Conservation (phyloP, 2,113 vertebrate species). For the Sceloporus undulatus region DNA sequence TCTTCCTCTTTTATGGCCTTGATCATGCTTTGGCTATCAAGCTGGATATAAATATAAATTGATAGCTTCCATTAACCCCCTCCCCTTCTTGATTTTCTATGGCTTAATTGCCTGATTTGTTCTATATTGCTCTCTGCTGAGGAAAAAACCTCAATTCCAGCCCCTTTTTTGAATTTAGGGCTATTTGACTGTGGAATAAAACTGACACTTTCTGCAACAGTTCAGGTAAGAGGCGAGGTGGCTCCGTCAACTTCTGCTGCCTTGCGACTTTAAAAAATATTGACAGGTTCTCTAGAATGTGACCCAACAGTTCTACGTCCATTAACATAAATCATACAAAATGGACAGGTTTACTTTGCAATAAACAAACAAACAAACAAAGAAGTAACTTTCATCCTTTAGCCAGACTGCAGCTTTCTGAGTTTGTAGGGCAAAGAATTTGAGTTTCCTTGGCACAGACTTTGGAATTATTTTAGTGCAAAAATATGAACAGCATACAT, state of each 20-base stretch:
- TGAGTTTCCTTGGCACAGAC: slow-evolving; percentile 6
- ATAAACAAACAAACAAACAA: not conserved
- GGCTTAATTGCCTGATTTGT: no score
- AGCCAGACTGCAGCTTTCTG: not conserved
- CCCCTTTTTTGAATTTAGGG: no score
- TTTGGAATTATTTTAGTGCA: slow-evolving; percentile 36
- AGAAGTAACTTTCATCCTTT: slow-evolving; percentile 16
- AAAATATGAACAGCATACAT: slow-evolving; percentile 31
- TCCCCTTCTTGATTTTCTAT: no score
- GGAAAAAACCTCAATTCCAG: no score
- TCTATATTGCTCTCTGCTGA: no score
- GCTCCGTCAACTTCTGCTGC: not conserved
- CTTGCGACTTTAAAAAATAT: not conserved
- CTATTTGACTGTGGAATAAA: not conserved
- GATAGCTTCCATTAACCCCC: not conserved
- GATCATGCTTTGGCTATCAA: not conserved
- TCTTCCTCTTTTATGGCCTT: not conserved
- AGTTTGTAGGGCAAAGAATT: not conserved
- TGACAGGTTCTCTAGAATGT: not conserved
- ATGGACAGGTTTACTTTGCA: slow-evolving; percentile 18
- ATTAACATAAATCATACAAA: slow-evolving; percentile 9
- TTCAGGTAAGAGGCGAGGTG: not conserved
- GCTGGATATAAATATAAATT: not conserved
- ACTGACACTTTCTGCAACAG: not conserved
- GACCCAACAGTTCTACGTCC: not conserved